Conservation (phyloP, 2,797 vertebrate genomes). For the Phoeniculus purpureus region DNA sequence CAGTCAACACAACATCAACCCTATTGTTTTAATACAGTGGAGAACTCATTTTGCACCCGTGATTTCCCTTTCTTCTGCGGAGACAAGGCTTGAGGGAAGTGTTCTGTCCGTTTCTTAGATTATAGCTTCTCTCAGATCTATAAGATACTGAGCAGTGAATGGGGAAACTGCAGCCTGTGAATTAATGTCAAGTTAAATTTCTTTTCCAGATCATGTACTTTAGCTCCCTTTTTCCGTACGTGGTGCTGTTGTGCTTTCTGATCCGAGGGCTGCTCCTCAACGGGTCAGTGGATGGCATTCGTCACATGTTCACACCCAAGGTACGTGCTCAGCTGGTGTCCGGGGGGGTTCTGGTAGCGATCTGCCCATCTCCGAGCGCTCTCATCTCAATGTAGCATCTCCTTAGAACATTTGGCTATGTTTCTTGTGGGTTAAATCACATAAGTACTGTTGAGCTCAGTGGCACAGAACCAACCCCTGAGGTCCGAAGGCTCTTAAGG, state of each 20-base stretch:
- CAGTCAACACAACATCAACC: not conserved
- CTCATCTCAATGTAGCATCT: not conserved
- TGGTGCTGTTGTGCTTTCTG: constrained; percentile 95
- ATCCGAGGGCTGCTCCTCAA: constrained; percentile 90
- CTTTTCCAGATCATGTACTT: constrained; percentile 95
- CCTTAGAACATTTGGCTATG: not conserved
- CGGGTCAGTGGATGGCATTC: constrained; percentile 92
- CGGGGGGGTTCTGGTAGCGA: not conserved
- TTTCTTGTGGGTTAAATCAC: not conserved
- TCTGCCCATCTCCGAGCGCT: constrained; percentile 1
- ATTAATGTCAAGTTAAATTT: not conserved
- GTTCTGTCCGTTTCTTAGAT: not conserved
- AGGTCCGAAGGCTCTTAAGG: not conserved
- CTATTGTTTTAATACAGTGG: not conserved
- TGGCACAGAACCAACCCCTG: not conserved
- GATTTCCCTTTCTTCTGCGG: not conserved
- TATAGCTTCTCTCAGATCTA: not conserved
- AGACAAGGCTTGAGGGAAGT: not conserved
- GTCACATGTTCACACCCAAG: constrained; percentile 98
- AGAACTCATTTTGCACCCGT: not conserved
- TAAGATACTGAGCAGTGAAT: not conserved
- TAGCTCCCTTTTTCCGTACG: constrained; percentile 95
- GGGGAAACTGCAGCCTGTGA: not conserved
- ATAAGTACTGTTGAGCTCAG: not conserved
- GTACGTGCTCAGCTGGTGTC: constrained; percentile 68